Percentiles rank a stretch among this genome's conserved stretches.
Evolutionary conservation across 2,888 invertebrate species (phyloP).

Genomic region (Pyrocoelia pectoralis): DNA sequence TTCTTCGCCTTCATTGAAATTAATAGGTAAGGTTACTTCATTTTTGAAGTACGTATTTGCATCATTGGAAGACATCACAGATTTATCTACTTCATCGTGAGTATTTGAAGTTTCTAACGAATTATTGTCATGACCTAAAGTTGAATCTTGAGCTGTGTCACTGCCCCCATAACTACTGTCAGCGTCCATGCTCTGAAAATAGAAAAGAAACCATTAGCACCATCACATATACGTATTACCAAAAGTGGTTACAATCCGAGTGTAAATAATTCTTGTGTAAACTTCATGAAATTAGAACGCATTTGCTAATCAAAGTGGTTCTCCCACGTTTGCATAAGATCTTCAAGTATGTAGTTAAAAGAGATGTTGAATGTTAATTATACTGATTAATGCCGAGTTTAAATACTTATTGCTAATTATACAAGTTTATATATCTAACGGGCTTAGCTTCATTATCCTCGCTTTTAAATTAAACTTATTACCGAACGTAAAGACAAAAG

Average conservation of each 20-base stretch:
- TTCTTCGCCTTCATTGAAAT: slow-evolving; percentile 53
- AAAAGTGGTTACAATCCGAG: neutral
- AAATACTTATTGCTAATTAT: slow-evolving; percentile 7
- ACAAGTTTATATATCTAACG: neutral
- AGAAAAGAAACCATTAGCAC: neutral
- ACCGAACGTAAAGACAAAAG: no score
- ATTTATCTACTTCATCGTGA: slow-evolving; percentile 24
- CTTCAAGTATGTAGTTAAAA: no score
- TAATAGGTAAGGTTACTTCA: slow-evolving; percentile 58
- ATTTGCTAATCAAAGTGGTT: slow-evolving; percentile 4
- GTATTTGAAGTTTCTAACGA: slow-evolving; percentile 45
- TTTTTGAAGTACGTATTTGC: slow-evolving; percentile 55
- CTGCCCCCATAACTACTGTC: slow-evolving; percentile 60
- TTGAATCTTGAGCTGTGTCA: slow-evolving; percentile 58
- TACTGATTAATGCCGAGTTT: no score
- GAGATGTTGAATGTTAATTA: no score
- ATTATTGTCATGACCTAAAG: slow-evolving; percentile 47
- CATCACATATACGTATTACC: neutral
- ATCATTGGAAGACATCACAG: slow-evolving; percentile 30
- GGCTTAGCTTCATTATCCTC: no score
- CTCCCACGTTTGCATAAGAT: slow-evolving; percentile 7
- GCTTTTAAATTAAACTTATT: no score
- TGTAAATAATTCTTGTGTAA: slow-evolving; percentile 6
- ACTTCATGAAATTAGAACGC: neutral
- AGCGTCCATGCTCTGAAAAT: slow-evolving; percentile 54